Percentiles rank a stretch among this genome's conserved stretches.
These are phyloP conservation scores for Hydriomena furcata DNA, from an alignment of 2,888 invertebrate genomes.

Conservation along the genomic window DNA sequence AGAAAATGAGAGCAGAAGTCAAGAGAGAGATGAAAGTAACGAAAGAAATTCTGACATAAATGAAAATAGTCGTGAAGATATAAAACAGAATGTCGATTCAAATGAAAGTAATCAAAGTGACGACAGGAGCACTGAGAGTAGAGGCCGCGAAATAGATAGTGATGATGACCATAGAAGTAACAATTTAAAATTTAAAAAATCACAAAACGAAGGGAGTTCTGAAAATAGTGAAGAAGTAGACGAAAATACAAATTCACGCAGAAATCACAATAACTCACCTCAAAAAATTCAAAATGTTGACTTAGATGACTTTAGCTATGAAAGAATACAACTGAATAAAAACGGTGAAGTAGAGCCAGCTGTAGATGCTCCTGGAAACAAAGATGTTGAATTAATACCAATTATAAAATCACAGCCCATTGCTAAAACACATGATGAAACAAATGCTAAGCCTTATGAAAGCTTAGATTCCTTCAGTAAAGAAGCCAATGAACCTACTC, in stretches of 20 bases:
- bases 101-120: slow-evolving; percentile 12
- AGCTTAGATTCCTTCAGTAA: slow-evolving; percentile 32
- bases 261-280: slow-evolving; percentile 24
- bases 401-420: slow-evolving; percentile 31
- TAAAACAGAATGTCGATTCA: background rate
- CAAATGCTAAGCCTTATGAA: slow-evolving; percentile 33
- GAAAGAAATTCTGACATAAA: slow-evolving; percentile 20
- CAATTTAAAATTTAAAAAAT: slow-evolving; percentile 21
- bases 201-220: slow-evolving; percentile 21
- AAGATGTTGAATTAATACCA: slow-evolving; percentile 30
- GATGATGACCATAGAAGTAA: slow-evolving; percentile 12
- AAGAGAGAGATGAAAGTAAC: slow-evolving; percentile 3
- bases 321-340: slow-evolving; percentile 53
- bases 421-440: slow-evolving; percentile 29
- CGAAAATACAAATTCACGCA: slow-evolving; percentile 2
- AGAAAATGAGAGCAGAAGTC: slow-evolving; percentile 6
- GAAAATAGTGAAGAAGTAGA: slow-evolving; percentile 25
- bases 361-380: slow-evolving; percentile 44
- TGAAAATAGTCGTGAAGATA: slow-evolving; percentile 22
- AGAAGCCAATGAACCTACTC: slow-evolving; percentile 43
- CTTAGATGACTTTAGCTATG: slow-evolving; percentile 57
- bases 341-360: slow-evolving; percentile 49
- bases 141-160: slow-evolving; percentile 20
- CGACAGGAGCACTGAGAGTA: slow-evolving; percentile 11
- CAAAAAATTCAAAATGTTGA: slow-evolving; percentile 53